Evolutionary conservation across 2,113 vertebrate species (phyloP), one percentile per base, ranked within the genome.

Genomic region (Uria aalge): DNA sequence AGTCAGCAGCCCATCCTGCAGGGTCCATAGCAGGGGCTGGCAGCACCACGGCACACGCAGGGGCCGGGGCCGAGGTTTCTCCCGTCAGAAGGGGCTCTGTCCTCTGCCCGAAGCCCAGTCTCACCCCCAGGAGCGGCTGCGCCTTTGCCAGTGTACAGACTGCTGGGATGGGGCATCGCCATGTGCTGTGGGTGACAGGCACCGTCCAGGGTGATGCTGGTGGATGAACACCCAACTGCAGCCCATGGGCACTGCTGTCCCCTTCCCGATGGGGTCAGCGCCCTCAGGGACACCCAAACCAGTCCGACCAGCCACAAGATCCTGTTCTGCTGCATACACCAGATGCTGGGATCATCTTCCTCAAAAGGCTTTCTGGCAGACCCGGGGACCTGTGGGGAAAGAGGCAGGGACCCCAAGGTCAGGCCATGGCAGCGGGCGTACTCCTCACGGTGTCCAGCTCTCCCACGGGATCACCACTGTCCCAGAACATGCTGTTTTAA

Each of bases 401-500:
- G 66, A 57, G 52, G 74, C 47, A 50, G 80, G 38, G 68, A 23
- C 24, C 12, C 7, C 3, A 1, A 1, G 29, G 55, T 45, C 85
- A 72, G 82, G 78, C 71, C 32, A 2, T 0, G 0, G 38, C 0
- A 0, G 24, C 38, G 29, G 75, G 17, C 6, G 78, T 68, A 50
- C 52, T 84, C 67, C 82, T 52, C 64, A 13, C 53, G 0, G 2
- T 20, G 67, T 90, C 59, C 85, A 40, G 80, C 47, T 66, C 48
- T 96, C 96, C 95, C 57, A 0, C 0, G 87, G 90, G 96, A 96
- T 47, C 19, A 2, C 71, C 2, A 6, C 90, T 94, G 92, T 95
- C 94, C 77, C 90, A 95, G 96, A 97, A 97, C 96, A 95, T 43
- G 78, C 77, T 85, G 94, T 95, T 92, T 96, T 92, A 79, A 87